Evolutionary conservation across 2,113 vertebrate genomes (phyloP), one percentile per base, ranked within the genome.

Genomic region (Numida meleagris): DNA sequence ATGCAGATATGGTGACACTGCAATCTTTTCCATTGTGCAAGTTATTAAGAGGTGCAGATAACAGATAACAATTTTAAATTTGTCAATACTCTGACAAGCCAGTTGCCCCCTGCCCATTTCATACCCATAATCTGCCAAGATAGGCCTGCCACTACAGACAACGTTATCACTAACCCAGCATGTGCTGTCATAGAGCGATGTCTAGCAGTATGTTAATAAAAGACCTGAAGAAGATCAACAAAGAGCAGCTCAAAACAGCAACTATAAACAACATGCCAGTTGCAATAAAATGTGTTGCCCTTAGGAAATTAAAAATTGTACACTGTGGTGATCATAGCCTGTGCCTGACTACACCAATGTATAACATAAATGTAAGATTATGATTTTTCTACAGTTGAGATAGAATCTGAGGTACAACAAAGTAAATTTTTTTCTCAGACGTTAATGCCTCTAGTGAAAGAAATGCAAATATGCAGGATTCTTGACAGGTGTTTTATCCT

Each of bases 81-180:
- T 79, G 53, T 86, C 94, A 95, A 95, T 95, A 95, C 89, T 89
- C 86, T 96, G 93, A 94, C 86, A 89, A 92, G 68, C 88, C 94
- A 88, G 85, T 96, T 95, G 83, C 57, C 82, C 46, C 86, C 83
- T 96, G 78, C 68, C 90, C 80, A 62, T 86, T 93, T 96, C 67
- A 90, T 85, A 75, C 48, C 61, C 72, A 34, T 84, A 79, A 94
- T 88, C 68, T 95, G 58, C 94, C 50, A 89, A 57, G 53, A 83
- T 93, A 88, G 68, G 59, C 25, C 48, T 91, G 70, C 79, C 67
- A 91, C 76, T 53, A 33, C 66, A 94, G 81, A 67, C 67, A 89
- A 40, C 20, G 23, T 73, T 92, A 87, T 89, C 74, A 51, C 82
- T 92, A 95, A 79, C 66, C 20, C 86, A 92, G 82, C 71, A 70